Base-by-base conservation (phyloP, 2,797 vertebrate species). In the Acrossocheilus wenchowensis region DNA sequence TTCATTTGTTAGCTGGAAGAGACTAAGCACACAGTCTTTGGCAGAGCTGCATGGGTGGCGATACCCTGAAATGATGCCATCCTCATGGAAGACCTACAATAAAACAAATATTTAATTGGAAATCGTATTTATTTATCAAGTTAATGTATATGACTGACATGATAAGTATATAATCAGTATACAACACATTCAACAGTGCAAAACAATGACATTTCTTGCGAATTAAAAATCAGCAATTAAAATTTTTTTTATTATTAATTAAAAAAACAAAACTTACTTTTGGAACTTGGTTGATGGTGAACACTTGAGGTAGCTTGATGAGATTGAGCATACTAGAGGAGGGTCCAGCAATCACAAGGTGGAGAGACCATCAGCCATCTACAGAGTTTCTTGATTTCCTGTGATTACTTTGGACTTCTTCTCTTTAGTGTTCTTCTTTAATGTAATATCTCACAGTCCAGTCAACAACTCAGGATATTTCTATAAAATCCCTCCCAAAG, bases 1-100 rank as follows among this genome's bases (percentile, higher is more conserved):
- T 94, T 99, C 98, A 66, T 99, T 99, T 74, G 97, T 98, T 94
- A 98, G 94, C 86, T 97, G 97, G 92, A 99, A 98, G 91, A 97
- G 94, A 87, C 98, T 99, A 87, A 97, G 95, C 88, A 99, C 81
- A 60, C 98, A 99, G 89, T 97, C 97, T 0, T 93, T 93, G 71
- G 97, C 97, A 0, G 98, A 98, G 90, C 97, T 98, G 52, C 91
- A 86, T 0, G 98, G 98, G 5, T 96, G 96, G 0, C 98, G 96
- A 90, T 99, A 99, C 86, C 98, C 98, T 0, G 95, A 97, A 84
- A 99, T 96, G 91, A 99, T 99, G 90, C 97, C 90, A 92, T 95
- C 96, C 91, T 99, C 98, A 21, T 94, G 98, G 92, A 98, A 99
- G 36, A 96, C 97, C 98, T 99, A 75, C 0, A 78, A 34, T 41